Evolutionary conservation across 2,797 vertebrate species (phyloP).

Genomic region (Pyrrhura leucotis): DNA sequence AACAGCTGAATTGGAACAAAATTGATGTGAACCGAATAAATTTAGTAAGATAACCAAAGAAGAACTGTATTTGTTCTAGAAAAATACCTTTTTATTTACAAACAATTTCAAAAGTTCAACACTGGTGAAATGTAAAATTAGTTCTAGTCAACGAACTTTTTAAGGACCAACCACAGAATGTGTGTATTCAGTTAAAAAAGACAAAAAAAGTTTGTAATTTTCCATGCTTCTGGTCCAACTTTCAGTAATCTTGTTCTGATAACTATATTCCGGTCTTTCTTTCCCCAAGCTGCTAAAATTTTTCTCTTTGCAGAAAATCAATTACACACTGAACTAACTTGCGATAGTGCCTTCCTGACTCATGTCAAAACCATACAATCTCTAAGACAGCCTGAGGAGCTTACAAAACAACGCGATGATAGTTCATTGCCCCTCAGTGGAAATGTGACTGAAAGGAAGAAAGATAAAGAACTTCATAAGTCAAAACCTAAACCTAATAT

Average conservation of each 20-base stretch:
- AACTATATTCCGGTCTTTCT: background rate
- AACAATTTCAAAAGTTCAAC: background rate
- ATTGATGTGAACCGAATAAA: background rate
- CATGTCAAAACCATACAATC: background rate
- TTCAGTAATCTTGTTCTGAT: background rate
- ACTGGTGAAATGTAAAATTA: background rate
- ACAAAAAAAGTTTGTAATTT: background rate
- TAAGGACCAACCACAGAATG: background rate
- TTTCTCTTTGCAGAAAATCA: conserved; percentile 55
- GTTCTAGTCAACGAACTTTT: background rate
- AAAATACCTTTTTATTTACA: background rate
- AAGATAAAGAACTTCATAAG: background rate
- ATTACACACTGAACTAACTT: background rate
- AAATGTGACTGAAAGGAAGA: conserved; percentile 29
- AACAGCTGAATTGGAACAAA: background rate
- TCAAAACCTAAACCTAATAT: background rate
- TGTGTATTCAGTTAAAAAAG: background rate
- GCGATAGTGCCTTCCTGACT: background rate
- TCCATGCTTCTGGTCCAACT: background rate
- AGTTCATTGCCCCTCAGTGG: background rate
- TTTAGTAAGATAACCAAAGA: background rate
- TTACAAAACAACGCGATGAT: background rate
- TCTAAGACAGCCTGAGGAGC: background rate
- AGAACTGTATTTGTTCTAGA: background rate
- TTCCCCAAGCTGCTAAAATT: background rate